Conservation (phyloP, 30 jellyfish, hydroid and myxozoan species). For the Hydractinia echinata region DNA sequence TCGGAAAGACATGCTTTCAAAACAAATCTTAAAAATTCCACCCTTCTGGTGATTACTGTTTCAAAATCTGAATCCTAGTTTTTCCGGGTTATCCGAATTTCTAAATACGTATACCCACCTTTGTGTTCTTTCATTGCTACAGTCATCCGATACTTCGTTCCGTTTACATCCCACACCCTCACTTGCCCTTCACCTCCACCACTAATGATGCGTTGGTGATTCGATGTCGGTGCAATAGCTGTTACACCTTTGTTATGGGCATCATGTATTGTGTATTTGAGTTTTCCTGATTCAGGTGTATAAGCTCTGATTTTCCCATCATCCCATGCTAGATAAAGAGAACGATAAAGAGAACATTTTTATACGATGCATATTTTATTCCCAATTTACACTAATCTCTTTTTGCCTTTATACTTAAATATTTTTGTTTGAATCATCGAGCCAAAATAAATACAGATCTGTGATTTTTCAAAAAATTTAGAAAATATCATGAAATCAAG, state of each 20-base stretch:
- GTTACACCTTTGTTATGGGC: conserved; percentile 98
- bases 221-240: conserved; percentile 79
- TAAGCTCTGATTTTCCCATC: conserved; percentile 86
- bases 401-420: no score
- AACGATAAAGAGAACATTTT: neutral
- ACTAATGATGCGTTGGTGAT: conserved; percentile 61
- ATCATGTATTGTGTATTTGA: conserved; percentile 71
- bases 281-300: conserved; percentile 86
- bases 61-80: no score
- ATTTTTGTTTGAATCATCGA: no score
- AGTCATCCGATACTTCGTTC: conserved; percentile 47
- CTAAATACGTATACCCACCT: conserved; percentile 30
- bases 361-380: no score
- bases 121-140: conserved; percentile 93
- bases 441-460: no score
- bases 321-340: conserved; percentile 71
- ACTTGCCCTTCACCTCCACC: conserved; percentile 99
- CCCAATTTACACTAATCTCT: no score
- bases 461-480: no score
- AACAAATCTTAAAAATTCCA: no score
- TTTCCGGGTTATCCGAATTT: neutral
- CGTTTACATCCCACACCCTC: conserved; percentile 76
- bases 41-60: no score
- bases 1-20: no score
- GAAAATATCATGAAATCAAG: no score